Evolutionary conservation across 2,113 vertebrate species (phyloP).

Genomic region (Urocolius indicus): DNA sequence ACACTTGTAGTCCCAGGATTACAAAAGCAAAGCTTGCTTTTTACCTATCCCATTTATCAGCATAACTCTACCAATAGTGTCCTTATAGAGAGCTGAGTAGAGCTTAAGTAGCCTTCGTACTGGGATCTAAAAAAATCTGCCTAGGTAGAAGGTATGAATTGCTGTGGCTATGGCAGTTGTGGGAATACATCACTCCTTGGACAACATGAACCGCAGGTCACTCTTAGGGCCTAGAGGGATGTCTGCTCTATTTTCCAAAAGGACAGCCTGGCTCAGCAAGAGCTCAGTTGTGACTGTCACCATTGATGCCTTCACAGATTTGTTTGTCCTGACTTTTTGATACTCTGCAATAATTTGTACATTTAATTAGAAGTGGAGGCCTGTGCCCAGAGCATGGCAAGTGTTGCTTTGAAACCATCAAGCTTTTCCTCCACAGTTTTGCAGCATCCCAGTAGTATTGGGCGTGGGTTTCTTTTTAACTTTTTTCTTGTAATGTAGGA

Average conservation of each 20-base stretch:
- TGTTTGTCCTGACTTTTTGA: neutral
- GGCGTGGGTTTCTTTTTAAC: neutral
- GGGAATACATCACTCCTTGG: neutral
- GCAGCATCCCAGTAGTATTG: neutral
- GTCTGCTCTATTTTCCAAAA: neutral
- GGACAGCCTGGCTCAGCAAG: neutral
- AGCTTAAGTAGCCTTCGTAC: neutral
- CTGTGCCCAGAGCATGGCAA: neutral
- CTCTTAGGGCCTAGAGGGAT: neutral
- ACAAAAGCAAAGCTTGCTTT: neutral
- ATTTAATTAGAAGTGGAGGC: neutral
- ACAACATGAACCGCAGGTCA: neutral
- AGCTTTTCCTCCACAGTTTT: neutral
- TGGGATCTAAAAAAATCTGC: neutral
- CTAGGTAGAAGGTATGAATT: neutral
- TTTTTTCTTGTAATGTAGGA: constrained; percentile 39
- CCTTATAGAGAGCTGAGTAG: neutral
- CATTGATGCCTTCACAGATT: neutral
- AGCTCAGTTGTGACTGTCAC: neutral
- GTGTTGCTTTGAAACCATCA: neutral
- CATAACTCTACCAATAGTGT: neutral
- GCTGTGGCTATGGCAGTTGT: neutral
- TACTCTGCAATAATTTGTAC: neutral
- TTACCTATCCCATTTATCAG: neutral
- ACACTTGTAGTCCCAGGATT: neutral